Evolutionary conservation across 2,888 invertebrate genomes (phyloP).

Genomic region (Platycheirus albimanus): DNA sequence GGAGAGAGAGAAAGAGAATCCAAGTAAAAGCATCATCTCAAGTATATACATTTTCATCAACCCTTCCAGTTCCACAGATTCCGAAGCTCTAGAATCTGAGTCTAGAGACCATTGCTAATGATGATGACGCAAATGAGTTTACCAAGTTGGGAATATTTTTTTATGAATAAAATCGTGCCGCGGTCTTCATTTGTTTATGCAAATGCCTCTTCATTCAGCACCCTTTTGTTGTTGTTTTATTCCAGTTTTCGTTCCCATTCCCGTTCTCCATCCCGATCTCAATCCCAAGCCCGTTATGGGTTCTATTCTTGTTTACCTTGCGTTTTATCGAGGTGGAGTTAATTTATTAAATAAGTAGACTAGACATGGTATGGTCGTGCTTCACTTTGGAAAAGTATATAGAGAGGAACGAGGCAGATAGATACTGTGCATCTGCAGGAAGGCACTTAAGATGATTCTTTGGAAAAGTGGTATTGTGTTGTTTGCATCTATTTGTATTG

Average conservation of each 20-base stretch:
- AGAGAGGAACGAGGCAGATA: neutral
- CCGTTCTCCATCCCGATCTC: too few species aligned
- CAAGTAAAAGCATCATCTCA: constrained; percentile 23
- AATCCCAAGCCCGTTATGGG: constrained; percentile 28
- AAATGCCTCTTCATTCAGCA: constrained; percentile 46
- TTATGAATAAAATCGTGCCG: constrained; percentile 44
- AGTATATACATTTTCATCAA: constrained; percentile 16
- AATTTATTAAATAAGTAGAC: constrained; percentile 72
- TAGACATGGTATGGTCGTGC: constrained; percentile 45
- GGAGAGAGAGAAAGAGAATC: too few species aligned
- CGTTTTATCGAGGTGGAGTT: constrained; percentile 69
- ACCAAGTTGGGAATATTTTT: constrained; percentile 21
- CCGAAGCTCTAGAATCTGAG: neutral
- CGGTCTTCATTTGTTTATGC: constrained; percentile 61
- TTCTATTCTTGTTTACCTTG: constrained; percentile 66
- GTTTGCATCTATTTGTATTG: constrained; percentile 24
- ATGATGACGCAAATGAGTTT: constrained; percentile 65
- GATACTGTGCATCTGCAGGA: neutral
- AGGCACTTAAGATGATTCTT: constrained; percentile 33
- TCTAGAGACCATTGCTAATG: constrained; percentile 56
- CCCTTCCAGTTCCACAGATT: neutral
- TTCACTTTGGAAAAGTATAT: neutral
- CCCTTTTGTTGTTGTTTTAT: constrained; percentile 33
- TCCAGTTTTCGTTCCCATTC: neutral
- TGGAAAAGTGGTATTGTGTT: constrained; percentile 27